Evolutionary conservation across 1,140 invertebrate genomes (phyloP).

Genomic region (Homalodisca vitripennis): DNA sequence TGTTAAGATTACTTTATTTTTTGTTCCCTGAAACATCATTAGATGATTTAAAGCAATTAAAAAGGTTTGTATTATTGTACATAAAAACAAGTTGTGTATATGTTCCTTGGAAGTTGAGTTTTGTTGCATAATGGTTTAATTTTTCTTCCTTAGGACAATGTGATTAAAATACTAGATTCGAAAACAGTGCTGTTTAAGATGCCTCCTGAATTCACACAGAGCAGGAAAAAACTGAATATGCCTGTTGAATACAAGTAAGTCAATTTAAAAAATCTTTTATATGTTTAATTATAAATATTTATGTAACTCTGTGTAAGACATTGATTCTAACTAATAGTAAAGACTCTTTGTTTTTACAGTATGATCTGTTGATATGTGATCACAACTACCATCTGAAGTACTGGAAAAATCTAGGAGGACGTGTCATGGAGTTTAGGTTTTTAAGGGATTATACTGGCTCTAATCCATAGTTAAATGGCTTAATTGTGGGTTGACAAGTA

Average conservation of each 20-base stretch:
- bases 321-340: not conserved
- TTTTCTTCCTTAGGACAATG: not conserved
- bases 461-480: too few relatives aligned
- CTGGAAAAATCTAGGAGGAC: not conserved
- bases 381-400: not conserved
- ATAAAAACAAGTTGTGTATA: too few relatives aligned
- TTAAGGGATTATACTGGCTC: too few relatives aligned
- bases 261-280: not conserved
- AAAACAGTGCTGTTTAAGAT: constrained; percentile 15
- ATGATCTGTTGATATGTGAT: not conserved
- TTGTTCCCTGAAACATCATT: too few relatives aligned
- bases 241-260: constrained; percentile 18
- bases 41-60: too few relatives aligned
- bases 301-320: not conserved
- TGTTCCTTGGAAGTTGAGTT: too few relatives aligned
- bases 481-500: too few relatives aligned
- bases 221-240: constrained; percentile 6
- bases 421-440: too few relatives aligned
- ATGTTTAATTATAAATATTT: not conserved
- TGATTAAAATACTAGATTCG: not conserved
- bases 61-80: too few relatives aligned
- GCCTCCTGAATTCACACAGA: not conserved
- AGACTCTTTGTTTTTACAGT: not conserved
- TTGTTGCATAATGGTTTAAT: too few relatives aligned
- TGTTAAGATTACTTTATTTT: too few relatives aligned